These are phyloP conservation scores for Myanophis thanlyinensis DNA, from an alignment of 2,113 vertebrate genomes.

Conservation along the genomic window DNA sequence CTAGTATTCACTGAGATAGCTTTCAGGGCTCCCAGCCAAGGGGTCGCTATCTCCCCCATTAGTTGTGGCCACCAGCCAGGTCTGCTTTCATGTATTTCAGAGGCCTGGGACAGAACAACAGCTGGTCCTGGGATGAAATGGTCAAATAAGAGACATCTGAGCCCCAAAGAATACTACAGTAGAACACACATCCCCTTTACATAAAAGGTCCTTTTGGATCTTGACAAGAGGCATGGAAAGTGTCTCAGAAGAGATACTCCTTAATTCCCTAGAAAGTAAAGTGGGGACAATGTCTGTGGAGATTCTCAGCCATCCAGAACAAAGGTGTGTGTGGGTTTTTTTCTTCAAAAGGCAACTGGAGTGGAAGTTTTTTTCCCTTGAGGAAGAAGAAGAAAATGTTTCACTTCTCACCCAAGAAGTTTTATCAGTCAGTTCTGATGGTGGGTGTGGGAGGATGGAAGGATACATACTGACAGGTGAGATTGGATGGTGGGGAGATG, in stretches of 20 bases:
- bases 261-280: not conserved
- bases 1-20: too few relatives aligned
- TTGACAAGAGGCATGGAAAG: not conserved
- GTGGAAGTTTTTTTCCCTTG: not conserved
- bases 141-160: not conserved
- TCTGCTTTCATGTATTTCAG: too few relatives aligned
- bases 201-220: too few relatives aligned
- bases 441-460: not conserved
- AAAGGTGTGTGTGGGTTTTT: not conserved
- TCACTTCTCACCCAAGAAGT: not conserved
- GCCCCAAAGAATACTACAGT: not conserved
- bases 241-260: not conserved
- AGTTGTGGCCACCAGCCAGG: too few relatives aligned
- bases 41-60: too few relatives aligned
- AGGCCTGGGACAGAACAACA: too few relatives aligned
- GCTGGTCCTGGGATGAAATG: not conserved
- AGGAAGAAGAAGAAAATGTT: not conserved
- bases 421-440: not conserved
- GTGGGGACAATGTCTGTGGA: not conserved
- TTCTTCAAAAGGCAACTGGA: not conserved
- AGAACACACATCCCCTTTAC: too few relatives aligned
- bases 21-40: too few relatives aligned
- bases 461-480: not conserved
- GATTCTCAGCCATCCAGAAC: not conserved
- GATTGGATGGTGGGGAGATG: not conserved